phyloP scores from a whole-genome alignment of 2,888 invertebrate species.

The Trachelus troglodyta region DNA sequence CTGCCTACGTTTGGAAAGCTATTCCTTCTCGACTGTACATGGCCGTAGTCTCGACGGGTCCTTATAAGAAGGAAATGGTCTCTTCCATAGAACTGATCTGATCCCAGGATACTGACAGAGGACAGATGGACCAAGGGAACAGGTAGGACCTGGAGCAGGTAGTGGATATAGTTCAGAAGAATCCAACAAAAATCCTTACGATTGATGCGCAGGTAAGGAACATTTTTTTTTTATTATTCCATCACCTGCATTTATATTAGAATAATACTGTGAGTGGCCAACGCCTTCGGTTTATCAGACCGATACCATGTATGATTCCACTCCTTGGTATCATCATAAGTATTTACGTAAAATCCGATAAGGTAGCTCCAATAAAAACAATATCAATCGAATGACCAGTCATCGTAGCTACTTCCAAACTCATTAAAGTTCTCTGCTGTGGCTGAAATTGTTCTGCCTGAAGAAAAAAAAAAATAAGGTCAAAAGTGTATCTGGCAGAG shows the following conservation, averaged over 20 bases:
- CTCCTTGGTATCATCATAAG: not conserved
- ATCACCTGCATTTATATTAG: not conserved
- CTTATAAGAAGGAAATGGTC: not conserved
- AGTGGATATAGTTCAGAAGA: not conserved
- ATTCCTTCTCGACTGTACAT: not conserved
- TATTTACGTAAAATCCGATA: not conserved
- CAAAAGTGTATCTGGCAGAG: not conserved
- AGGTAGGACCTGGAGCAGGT: not conserved
- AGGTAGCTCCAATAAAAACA: not conserved
- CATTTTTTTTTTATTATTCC: no score
- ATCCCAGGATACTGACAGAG: not conserved
- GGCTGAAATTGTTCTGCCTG: not conserved
- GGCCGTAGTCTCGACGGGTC: not conserved
- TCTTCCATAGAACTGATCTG: not conserved
- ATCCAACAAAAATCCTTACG: not conserved
- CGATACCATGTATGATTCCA: not conserved
- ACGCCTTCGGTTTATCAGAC: not conserved
- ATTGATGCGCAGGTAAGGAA: not conserved
- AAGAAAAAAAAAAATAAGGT: not conserved
- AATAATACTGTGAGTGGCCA: not conserved
- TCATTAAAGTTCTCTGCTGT: not conserved
- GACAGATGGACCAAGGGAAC: not conserved
- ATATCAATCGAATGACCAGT: not conserved
- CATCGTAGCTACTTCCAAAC: not conserved
- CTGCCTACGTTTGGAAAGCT: not conserved